phyloP scores from a whole-genome alignment of 2,888 invertebrate genomes.

The Chromoteleia sp. region DNA sequence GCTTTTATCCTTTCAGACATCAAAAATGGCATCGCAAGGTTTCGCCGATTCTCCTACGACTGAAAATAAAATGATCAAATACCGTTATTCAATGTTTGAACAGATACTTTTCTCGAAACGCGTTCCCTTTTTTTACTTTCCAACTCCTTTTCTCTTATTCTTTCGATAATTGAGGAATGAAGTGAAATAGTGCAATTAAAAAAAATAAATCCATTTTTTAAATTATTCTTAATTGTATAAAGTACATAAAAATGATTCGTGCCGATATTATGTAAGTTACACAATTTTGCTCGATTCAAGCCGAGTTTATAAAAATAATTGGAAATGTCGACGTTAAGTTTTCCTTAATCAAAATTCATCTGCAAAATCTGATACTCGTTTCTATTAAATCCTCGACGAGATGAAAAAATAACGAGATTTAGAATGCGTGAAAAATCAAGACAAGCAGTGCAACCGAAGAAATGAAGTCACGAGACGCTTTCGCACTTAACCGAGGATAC shows the following conservation, averaged over 20 bases:
- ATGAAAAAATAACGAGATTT: constrained; percentile 36
- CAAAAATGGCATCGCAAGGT: background rate
- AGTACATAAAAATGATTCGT: too few relatives aligned
- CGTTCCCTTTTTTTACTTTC: too few relatives aligned
- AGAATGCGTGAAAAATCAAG: constrained; percentile 52
- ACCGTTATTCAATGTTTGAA: too few relatives aligned
- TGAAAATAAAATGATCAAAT: constrained; percentile 1
- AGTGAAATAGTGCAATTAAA: too few relatives aligned
- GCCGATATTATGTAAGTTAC: too few relatives aligned
- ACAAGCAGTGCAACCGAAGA: constrained; percentile 50
- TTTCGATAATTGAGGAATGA: too few relatives aligned
- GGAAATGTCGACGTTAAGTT: background rate
- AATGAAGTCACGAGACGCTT: constrained; percentile 56
- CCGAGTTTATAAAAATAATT: too few relatives aligned
- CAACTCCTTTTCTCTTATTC: too few relatives aligned
- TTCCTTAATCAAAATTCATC: background rate
- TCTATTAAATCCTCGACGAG: constrained; percentile 3
- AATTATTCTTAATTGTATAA: too few relatives aligned
- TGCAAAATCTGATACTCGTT: constrained; percentile 11
- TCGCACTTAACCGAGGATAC: constrained; percentile 38
- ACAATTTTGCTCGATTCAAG: too few relatives aligned
- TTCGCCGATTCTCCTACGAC: background rate
- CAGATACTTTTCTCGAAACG: background rate
- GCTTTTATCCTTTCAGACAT: background rate
- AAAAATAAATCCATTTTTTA: too few relatives aligned